Evolutionary conservation across 2,113 vertebrate genomes (phyloP).

Genomic region (Apteryx owenii): DNA sequence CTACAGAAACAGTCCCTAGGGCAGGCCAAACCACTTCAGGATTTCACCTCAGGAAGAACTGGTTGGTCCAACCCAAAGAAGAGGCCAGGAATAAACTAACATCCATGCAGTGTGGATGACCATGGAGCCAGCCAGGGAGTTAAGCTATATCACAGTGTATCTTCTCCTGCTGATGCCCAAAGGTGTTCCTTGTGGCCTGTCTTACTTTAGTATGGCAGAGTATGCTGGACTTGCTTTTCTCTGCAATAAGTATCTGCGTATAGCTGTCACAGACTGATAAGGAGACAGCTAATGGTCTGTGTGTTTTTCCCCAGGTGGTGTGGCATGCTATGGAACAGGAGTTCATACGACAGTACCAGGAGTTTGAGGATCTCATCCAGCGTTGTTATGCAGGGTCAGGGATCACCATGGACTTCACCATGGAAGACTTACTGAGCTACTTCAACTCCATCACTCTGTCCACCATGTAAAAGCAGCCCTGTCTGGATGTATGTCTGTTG

Average conservation of each 20-base stretch:
- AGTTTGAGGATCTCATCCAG: constrained; percentile 50
- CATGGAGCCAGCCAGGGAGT: too few relatives aligned
- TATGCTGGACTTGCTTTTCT: neutral
- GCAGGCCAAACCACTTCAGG: too few relatives aligned
- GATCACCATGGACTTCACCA: constrained; percentile 52
- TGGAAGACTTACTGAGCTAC: constrained; percentile 54
- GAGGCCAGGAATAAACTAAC: too few relatives aligned
- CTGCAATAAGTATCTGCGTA: neutral
- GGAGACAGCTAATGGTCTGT: neutral
- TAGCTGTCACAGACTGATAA: neutral
- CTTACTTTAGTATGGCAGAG: neutral
- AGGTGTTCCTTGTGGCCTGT: neutral
- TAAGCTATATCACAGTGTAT: too few relatives aligned
- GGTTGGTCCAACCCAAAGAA: too few relatives aligned
- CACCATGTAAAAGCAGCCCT: neutral
- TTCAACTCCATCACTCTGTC: constrained; percentile 44
- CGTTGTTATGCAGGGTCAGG: constrained; percentile 37
- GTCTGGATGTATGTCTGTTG: rapidly evolving
- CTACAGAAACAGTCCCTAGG: too few relatives aligned
- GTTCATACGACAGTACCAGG: neutral
- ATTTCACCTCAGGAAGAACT: too few relatives aligned
- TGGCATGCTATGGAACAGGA: constrained; percentile 39
- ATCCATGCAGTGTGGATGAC: too few relatives aligned
- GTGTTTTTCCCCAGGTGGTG: constrained; percentile 22
- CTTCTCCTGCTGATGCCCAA: neutral